Conservation (phyloP, 2,797 vertebrate genomes). For the Tangara arthus region DNA sequence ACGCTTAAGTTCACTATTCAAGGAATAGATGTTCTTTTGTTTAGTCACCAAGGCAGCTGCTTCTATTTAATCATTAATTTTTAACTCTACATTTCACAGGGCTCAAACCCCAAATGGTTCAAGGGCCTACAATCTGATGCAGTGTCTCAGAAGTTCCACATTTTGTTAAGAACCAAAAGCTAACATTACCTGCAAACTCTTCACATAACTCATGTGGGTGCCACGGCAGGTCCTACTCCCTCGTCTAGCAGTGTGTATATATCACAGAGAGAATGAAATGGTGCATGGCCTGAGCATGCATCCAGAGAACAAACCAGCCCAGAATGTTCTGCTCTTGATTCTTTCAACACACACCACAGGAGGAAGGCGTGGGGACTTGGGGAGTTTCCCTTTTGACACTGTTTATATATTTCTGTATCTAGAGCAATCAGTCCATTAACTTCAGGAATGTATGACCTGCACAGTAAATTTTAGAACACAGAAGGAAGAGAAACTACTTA, state of each 20-base stretch:
- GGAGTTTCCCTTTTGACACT: background rate
- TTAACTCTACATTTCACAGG: background rate
- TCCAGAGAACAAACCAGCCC: background rate
- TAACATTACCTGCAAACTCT: background rate
- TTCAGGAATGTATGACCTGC: background rate
- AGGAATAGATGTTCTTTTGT: background rate
- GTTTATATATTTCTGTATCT: background rate
- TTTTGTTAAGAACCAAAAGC: background rate
- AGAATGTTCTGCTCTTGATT: background rate
- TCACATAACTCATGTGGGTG: background rate
- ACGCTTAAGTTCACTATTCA: background rate
- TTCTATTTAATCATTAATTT: background rate
- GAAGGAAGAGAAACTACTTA: background rate
- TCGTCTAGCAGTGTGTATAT: fast-evolving
- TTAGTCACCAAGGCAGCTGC: background rate
- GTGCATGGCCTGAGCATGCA: background rate
- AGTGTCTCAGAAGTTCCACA: background rate
- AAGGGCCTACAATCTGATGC: background rate
- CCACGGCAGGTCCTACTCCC: background rate
- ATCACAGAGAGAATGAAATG: background rate
- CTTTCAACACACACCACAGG: background rate
- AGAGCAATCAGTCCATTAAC: background rate
- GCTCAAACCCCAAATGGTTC: background rate
- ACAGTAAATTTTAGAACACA: background rate
- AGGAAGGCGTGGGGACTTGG: background rate